Conservation (phyloP, 2,113 vertebrate species). For the Lichenostomus cassidix region DNA sequence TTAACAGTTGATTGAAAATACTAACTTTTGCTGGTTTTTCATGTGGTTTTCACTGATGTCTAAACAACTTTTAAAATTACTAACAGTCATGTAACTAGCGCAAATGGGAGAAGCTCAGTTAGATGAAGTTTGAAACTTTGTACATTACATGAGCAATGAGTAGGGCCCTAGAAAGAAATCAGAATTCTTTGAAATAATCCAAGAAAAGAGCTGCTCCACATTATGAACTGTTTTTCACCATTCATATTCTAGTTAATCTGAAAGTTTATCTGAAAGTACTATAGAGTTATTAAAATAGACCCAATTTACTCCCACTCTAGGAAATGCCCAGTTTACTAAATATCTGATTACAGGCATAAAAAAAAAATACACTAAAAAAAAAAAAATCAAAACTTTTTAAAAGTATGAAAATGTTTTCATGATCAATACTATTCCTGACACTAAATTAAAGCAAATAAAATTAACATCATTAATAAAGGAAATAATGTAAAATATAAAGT, state of each 20-base stretch:
- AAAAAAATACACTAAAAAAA: not conserved
- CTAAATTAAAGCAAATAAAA: not conserved
- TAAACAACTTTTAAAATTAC: not conserved
- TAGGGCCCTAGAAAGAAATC: not conserved
- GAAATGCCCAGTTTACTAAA: not conserved
- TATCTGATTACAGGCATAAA: not conserved
- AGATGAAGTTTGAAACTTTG: not conserved
- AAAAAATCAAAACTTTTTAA: not conserved
- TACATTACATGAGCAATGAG: not conserved
- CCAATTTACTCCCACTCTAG: not conserved
- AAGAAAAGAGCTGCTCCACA: not conserved
- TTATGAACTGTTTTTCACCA: not conserved
- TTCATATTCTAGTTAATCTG: not conserved
- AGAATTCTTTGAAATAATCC: not conserved
- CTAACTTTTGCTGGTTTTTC: not conserved
- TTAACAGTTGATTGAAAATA: not conserved
- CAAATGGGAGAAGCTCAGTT: not conserved
- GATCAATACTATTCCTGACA: not conserved
- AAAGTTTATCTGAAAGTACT: not conserved
- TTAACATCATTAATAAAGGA: not conserved
- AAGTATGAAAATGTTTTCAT: not conserved
- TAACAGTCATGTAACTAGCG: not conserved
- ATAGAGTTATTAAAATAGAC: not conserved
- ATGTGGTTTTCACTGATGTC: not conserved
- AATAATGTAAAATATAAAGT: not conserved